phyloP scores from a whole-genome alignment of 2,113 vertebrate species.

The Lycaon pictus region DNA sequence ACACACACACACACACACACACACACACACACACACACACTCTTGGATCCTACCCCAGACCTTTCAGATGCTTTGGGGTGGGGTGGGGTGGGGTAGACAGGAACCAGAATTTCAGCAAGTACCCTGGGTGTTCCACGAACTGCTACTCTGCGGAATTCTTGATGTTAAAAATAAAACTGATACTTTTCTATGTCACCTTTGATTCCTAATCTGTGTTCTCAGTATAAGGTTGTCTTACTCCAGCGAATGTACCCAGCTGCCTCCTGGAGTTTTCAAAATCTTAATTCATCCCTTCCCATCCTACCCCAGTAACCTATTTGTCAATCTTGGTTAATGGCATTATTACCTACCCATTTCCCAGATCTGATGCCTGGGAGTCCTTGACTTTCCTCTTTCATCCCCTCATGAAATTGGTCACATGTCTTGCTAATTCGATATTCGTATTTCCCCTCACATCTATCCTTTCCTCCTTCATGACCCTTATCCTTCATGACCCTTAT shows the following conservation, averaged over 20 bases:
- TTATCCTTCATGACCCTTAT: no score
- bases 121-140: background rate
- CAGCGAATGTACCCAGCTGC: background rate
- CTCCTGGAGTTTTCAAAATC: constrained; percentile 5
- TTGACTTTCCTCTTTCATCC: background rate
- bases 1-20: background rate
- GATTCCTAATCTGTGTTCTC: background rate
- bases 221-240: background rate
- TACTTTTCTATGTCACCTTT: background rate
- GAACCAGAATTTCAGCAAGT: background rate
- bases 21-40: background rate
- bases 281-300: background rate
- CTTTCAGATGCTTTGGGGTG: background rate
- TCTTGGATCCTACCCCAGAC: background rate
- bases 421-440: background rate
- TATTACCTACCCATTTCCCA: background rate
- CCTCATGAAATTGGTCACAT: background rate
- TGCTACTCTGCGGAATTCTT: background rate
- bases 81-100: background rate
- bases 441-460: background rate
- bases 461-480: background rate
- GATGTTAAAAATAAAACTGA: background rate
- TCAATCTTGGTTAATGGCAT: background rate
- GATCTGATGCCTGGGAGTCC: background rate
- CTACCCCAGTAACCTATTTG: background rate